Conservation (phyloP, 1,140 invertebrate genomes). For the Helicoverpa zea region DNA sequence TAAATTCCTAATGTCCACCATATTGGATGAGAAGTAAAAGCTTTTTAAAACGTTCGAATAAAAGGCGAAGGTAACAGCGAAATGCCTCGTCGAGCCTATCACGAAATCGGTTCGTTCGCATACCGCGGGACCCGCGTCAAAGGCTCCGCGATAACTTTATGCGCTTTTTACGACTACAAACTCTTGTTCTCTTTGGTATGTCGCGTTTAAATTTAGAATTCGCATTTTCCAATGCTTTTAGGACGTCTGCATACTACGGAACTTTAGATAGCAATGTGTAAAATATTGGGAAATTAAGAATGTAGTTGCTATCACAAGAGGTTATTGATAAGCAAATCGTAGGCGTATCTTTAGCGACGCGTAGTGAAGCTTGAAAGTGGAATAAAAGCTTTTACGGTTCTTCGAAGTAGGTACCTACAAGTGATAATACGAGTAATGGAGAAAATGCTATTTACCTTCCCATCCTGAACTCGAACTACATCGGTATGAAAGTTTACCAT, state of each 20-base stretch:
- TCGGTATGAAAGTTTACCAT: too few relatives aligned
- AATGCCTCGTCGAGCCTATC: conserved; percentile 37
- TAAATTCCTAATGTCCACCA: conserved; percentile 35
- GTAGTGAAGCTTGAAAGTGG: neutral
- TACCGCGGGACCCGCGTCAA: conserved; percentile 28
- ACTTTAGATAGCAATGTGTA: neutral
- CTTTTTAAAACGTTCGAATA: conserved; percentile 37
- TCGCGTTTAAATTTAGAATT: conserved; percentile 74
- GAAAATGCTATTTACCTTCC: too few relatives aligned
- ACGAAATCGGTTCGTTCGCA: conserved; percentile 34
- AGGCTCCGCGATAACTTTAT: conserved; percentile 60
- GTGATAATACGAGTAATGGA: neutral
- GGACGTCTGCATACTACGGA: neutral
- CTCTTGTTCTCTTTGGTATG: conserved; percentile 68
- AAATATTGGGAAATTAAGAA: neutral
- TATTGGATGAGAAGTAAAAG: conserved; percentile 29
- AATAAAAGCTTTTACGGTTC: neutral
- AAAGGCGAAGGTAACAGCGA: conserved; percentile 37
- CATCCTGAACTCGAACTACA: too few relatives aligned
- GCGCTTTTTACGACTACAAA: conserved; percentile 69
- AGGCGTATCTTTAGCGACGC: neutral
- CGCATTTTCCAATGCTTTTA: conserved; percentile 67
- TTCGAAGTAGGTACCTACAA: neutral
- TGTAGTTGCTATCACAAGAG: neutral
- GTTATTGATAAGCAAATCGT: neutral